Evolutionary conservation across 2,113 vertebrate genomes (phyloP), one percentile per base, ranked within the genome.

Genomic region (Theropithecus gelada): DNA sequence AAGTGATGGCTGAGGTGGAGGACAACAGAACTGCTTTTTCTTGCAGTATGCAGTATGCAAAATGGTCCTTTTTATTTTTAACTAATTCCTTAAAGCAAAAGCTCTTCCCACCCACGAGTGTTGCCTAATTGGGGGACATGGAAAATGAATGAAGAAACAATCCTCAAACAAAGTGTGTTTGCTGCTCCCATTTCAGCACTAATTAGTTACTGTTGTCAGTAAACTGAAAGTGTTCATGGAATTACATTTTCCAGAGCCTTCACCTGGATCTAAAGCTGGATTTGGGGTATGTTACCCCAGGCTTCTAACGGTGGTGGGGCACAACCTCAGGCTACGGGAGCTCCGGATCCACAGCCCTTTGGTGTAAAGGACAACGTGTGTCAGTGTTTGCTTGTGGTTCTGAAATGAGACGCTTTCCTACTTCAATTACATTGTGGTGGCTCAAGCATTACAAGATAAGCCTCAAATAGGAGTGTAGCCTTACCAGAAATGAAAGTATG

Each of bases 21-120:
- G 43, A 22, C 30, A 72, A 45, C 64, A 43, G 48, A 95, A 55
- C 61, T 76, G 92, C 96, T 90, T 97, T 96, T 91, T 96, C 92
- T 95, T 95, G 59, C 88, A 94, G 94, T 88, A 95, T 93, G 59
- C 88, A 89, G 93, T 90, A 94, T 45, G 86, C 85, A 98, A 97
- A 98, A 93, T 82, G 84, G 98, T 97, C 93, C 87, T 97, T 97
- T 96, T 98, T 95, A 78, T 97, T 98, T 98, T 97, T 97, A 95
- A 98, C 97, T 88, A 96, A 76, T 98, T 97, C 96, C 97, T 88
- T 93, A 95, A 89, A 96, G 97, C 38, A 16, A 93, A 96, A 98
- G 97, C 85, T 91, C 85, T 89, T 89, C 76, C 97, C 76, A n/a
- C 88, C 93, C 81, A 96, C 43, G 96, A 95, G 45, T 94, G 88